phyloP scores from a whole-genome alignment of 2,797 vertebrate species.

The Alexandromys oeconomus region DNA sequence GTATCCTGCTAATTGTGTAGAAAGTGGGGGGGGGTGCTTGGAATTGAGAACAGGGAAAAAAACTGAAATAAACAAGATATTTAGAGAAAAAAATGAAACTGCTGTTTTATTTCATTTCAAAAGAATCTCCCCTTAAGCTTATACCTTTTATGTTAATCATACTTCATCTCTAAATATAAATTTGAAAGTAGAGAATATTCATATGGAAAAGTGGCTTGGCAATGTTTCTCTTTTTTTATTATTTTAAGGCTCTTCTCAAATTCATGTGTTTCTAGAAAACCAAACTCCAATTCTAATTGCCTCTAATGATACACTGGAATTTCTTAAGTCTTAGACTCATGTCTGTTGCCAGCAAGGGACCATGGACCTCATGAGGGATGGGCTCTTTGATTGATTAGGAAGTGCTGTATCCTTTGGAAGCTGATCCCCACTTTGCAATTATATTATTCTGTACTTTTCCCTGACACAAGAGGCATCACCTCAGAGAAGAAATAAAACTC shows the following conservation, averaged over 20 bases:
- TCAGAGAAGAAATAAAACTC: not conserved
- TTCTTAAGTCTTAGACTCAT: no score
- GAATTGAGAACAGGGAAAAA: not conserved
- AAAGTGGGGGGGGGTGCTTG: not conserved
- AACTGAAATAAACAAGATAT: slow-evolving; percentile 16
- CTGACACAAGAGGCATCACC: not conserved
- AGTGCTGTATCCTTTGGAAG: accelerated
- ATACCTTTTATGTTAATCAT: not conserved
- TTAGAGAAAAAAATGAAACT: slow-evolving; percentile 2
- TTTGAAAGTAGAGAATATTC: not conserved
- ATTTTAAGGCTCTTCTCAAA: not conserved
- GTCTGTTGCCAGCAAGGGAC: not conserved
- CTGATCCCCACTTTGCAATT: not conserved
- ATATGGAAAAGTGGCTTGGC: not conserved
- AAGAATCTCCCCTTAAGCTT: not conserved
- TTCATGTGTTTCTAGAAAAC: not conserved
- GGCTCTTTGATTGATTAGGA: not conserved
- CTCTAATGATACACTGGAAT: not conserved
- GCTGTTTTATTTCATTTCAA: slow-evolving; percentile 15
- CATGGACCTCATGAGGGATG: not conserved
- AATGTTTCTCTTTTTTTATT: not conserved
- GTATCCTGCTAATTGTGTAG: not conserved
- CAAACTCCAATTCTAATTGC: not conserved
- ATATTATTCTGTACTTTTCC: not conserved
- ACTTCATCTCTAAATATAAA: not conserved